Base-by-base conservation (phyloP, 2,888 invertebrate genomes). In the Formica aserva region DNA sequence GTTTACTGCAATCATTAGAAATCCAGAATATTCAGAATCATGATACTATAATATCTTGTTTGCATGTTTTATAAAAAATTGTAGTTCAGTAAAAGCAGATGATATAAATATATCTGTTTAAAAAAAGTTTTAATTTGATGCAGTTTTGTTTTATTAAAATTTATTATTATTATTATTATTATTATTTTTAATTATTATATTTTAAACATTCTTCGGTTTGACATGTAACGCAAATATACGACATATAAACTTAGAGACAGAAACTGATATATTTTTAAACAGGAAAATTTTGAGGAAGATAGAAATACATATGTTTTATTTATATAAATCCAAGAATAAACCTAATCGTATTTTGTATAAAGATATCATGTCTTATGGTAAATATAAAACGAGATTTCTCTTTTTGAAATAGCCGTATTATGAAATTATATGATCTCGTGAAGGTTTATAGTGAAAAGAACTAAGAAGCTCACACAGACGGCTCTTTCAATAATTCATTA, bases 401-500 rank as follows among this genome's bases (percentile, higher is more conserved):
- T 41, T 57, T 41, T 57, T 57, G 32, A 57, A 13, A 18, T 38
- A 22, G 22, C 15, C 18, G 45, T 78, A 45, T 60, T 72, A 80
- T 72, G 45, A 60, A 72, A 80, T 72, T 62, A 78, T 78, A 48
- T n/a, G 60, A 60, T 48, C 26, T 45, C 13, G 41, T 32, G 71
- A 5, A 29, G 41, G 63, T 86, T 80, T 80, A 72, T 72, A 80
- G 26, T 71, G 77, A 85, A 83, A 83, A 60, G 71, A 65, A 85
- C 72, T 60, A 66, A 82, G 67, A 69, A 74, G 74, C 82, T 84
- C 78, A 85, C 77, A 78, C 77, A 67, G 75, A 85, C 66, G 65
- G 76, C 76, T 85, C 85, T 88, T 87, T 85, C 84, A 86, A 88
- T 90, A 87, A 91, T 91, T 90, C 88, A 91, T 90, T 85, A 88